Conservation (phyloP, 2,888 invertebrate genomes). For the Neria commutata region DNA sequence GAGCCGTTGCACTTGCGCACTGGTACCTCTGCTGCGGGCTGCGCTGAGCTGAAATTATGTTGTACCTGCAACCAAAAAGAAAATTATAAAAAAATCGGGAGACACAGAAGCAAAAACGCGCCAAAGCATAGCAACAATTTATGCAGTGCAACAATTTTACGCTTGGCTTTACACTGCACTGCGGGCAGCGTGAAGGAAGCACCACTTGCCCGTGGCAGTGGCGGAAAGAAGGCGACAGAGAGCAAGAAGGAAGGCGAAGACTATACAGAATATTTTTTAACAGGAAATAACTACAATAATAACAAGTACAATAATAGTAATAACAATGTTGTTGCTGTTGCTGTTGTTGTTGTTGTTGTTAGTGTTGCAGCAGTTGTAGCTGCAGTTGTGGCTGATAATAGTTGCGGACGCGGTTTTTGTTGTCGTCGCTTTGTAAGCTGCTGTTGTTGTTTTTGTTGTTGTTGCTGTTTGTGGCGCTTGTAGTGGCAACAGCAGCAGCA, state of each 20-base stretch:
- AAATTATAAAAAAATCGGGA: not conserved
- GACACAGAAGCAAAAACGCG: not conserved
- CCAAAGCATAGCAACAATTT: not conserved
- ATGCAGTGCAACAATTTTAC: constrained; percentile 5
- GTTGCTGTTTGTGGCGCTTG: too few species aligned
- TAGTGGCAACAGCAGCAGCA: too few species aligned
- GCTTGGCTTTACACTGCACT: not conserved
- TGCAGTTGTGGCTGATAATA: not conserved
- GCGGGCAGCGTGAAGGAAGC: not conserved
- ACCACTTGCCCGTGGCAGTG: too few species aligned
- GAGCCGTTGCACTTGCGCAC: not conserved
- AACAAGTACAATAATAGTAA: not conserved
- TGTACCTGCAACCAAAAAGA: not conserved
- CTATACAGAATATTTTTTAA: not conserved
- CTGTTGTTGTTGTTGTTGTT: not conserved
- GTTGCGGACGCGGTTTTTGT: not conserved
- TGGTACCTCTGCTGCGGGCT: not conserved
- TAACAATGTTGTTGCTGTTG: not conserved
- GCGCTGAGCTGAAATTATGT: not conserved
- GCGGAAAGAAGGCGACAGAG: too few species aligned
- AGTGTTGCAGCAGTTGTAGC: not conserved
- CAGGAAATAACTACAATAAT: constrained; percentile 6
- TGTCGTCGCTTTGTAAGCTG: not conserved
- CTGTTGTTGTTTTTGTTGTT: not conserved
- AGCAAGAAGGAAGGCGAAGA: not conserved